Conservation (phyloP, 2,888 invertebrate species). For the Ommatoiulus sabulosus region DNA sequence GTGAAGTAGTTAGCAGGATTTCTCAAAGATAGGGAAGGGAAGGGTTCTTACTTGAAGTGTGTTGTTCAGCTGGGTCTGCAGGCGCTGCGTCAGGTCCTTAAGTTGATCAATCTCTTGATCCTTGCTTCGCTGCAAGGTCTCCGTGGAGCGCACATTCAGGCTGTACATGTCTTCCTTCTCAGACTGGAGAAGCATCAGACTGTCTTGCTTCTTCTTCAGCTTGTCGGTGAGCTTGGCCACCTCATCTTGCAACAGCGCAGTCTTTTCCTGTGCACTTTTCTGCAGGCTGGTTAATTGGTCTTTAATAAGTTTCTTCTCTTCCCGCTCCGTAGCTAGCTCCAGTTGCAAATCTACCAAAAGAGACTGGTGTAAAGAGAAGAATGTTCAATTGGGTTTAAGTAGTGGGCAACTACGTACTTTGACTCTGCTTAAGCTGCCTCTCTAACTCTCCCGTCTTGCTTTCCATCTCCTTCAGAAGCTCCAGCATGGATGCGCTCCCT, state of each 20-base stretch:
- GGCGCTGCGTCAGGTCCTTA: conserved; percentile 65
- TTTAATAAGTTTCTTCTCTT: conserved; percentile 67
- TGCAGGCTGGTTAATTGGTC: conserved; percentile 63
- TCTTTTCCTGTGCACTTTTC: conserved; percentile 63
- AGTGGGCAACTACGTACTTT: neutral
- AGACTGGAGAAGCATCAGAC: conserved; percentile 66
- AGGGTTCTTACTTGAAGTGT: conserved; percentile 56
- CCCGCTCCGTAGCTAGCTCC: conserved; percentile 66
- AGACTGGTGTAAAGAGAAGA: too few species aligned
- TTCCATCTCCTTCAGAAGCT: conserved; percentile 50
- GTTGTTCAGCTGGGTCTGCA: conserved; percentile 65
- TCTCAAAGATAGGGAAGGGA: too few species aligned
- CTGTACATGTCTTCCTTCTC: conserved; percentile 67
- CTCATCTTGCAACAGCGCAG: conserved; percentile 64
- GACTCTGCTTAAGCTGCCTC: conserved; percentile 56
- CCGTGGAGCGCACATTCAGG: conserved; percentile 64
- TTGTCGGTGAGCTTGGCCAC: conserved; percentile 66
- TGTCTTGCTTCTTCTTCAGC: conserved; percentile 68
- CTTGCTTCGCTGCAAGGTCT: conserved; percentile 64
- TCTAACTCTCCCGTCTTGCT: conserved; percentile 54
- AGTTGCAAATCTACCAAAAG: conserved; percentile 64
- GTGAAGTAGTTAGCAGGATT: neutral
- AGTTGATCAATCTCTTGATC: conserved; percentile 66
- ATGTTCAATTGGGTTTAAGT: neutral
- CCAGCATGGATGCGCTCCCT: conserved; percentile 45